Evolutionary conservation across 1,140 invertebrate species (phyloP).

Genomic region (Copidosoma floridanum): DNA sequence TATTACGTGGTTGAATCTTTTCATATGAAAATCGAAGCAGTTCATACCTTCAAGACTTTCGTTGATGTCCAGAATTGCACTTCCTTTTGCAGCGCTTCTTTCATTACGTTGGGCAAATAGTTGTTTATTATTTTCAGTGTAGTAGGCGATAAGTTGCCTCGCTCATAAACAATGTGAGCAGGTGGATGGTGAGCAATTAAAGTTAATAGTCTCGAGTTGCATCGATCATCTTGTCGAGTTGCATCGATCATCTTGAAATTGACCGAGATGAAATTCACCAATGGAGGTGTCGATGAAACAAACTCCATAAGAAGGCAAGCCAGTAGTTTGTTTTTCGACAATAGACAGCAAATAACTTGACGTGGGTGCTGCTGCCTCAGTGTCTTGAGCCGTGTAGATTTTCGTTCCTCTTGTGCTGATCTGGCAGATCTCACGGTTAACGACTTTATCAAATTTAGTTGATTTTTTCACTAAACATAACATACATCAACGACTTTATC

Average conservation of each 20-base stretch:
- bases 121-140: slow-evolving; percentile 68
- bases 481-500: slow-evolving; percentile 94
- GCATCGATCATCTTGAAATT: slow-evolving; percentile 93
- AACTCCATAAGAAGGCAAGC: slow-evolving; percentile 69
- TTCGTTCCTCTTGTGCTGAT: slow-evolving; percentile 83
- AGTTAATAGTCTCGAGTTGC: slow-evolving; percentile 83
- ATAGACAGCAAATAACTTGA: slow-evolving; percentile 73
- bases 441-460: no score
- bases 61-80: slow-evolving; percentile 73
- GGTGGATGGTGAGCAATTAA: slow-evolving; percentile 87
- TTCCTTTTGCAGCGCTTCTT: slow-evolving; percentile 67
- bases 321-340: slow-evolving; percentile 61
- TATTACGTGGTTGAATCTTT: no score
- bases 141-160: slow-evolving; percentile 55
- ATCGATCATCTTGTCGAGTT: no score
- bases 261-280: slow-evolving; percentile 85
- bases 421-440: slow-evolving; percentile 86
- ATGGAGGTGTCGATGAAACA: slow-evolving; percentile 95
- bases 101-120: slow-evolving; percentile 63
- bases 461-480: no score
- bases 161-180: slow-evolving; percentile 78
- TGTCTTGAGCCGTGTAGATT: slow-evolving; percentile 71
- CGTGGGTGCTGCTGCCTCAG: slow-evolving; percentile 62
- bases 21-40: no score
- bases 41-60: slow-evolving; percentile 68